phyloP scores from a whole-genome alignment of 2,113 vertebrate genomes.

The Diadophis punctatus region DNA sequence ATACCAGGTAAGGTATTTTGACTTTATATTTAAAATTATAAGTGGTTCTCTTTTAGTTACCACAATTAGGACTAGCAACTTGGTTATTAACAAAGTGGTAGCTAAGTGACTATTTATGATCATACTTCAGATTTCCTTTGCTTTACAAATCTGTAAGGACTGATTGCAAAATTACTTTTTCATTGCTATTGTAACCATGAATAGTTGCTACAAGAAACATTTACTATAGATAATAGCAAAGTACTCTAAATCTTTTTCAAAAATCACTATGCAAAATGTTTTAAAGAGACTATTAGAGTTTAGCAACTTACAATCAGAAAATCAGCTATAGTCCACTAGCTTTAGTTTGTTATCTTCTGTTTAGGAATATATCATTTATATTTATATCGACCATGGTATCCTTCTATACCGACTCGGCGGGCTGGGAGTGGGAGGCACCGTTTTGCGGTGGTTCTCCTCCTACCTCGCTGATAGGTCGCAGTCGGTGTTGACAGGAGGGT shows the following conservation, averaged over 20 bases:
- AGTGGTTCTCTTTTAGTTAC: background rate
- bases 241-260: background rate
- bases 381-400: too few species aligned
- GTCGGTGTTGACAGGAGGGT: too few species aligned
- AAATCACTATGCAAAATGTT: background rate
- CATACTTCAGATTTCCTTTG: background rate
- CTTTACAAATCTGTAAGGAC: background rate
- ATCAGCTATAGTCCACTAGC: background rate
- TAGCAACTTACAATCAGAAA: background rate
- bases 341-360: background rate
- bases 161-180: background rate
- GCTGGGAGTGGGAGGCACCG: too few species aligned
- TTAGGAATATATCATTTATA: background rate
- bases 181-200: background rate
- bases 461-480: too few species aligned
- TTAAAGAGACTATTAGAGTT: background rate
- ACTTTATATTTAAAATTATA: background rate
- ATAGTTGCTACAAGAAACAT: background rate
- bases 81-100: background rate
- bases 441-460: too few species aligned
- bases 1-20: conserved; percentile 61
- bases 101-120: background rate
- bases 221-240: background rate
- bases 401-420: too few species aligned
- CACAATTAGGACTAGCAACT: background rate